Percentiles rank a stretch among this genome's conserved stretches.
phyloP scores from a whole-genome alignment of 2,113 vertebrate species.

The Epinephelus cyanopodus region DNA sequence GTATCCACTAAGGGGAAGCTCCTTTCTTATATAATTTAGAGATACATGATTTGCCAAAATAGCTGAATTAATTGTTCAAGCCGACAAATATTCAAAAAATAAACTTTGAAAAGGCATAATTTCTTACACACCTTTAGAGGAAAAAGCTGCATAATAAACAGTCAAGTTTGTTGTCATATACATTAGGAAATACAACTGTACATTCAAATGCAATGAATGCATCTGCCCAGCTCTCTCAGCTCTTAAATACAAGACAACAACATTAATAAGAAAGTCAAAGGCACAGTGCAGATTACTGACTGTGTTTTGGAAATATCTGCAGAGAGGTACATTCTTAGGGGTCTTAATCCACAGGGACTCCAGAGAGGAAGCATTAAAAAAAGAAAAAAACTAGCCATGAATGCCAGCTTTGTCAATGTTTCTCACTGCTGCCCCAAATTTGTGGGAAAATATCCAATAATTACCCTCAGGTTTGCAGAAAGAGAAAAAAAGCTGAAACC shows the following conservation, averaged over 20 bases:
- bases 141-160: constrained; percentile 2
- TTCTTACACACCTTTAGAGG: neutral
- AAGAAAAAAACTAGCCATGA: constrained; percentile 35
- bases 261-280: neutral
- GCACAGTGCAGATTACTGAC: neutral
- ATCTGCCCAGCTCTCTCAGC: too few relatives aligned
- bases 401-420: constrained; percentile 40
- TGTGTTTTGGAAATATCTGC: constrained; percentile 49
- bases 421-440: constrained; percentile 25
- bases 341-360: constrained; percentile 60
- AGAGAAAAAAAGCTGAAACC: neutral
- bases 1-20: neutral
- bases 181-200: too few relatives aligned
- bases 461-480: constrained; percentile 9
- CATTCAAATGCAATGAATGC: too few relatives aligned
- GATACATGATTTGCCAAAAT: neutral
- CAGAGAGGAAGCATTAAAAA: constrained; percentile 34
- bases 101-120: neutral
- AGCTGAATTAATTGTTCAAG: neutral
- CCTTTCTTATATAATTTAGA: neutral
- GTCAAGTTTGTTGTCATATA: too few relatives aligned
- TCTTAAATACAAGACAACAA: too few relatives aligned
- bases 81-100: neutral
- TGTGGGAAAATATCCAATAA: constrained; percentile 37
- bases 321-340: constrained; percentile 63